Evolutionary conservation across 2,888 invertebrate genomes (phyloP), one percentile per base, ranked within the genome.

Genomic region (Altica lythri): DNA sequence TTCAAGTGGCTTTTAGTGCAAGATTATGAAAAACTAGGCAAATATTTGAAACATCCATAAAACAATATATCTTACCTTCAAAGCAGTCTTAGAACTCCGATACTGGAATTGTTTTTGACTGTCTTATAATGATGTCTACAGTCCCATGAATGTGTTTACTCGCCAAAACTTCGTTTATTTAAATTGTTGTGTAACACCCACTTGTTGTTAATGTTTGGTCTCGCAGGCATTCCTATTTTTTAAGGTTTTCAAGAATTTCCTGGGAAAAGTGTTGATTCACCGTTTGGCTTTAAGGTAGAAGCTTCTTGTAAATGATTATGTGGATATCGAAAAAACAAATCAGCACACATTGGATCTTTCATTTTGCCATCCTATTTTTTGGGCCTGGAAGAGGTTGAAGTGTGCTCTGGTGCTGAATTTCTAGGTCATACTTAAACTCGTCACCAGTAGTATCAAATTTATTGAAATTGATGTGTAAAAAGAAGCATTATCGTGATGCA

Each of bases 221-320:
- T 50, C 19, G 16, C 13, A 10, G 13, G n/a, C 18, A 17, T 50
- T n/a, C n/a, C n/a, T 30, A 32, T 42, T 42, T 18, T 49, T 19
- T 22, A 54, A 40, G 54, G 38, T 32, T 42, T 27, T 44, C n/a
- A 44, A n/a, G 29, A 25, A 46, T 13, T 18, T 46, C 34, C 14
- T 16, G 32, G 46, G 30, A 46, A 46, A 46, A 46, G 30, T 32
- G 46, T 46, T 46, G 34, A 27, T 35, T 53, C n/a, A 45, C 37
- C 22, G 19, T 47, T 42, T 60, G 43, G 9, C 34, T 34, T 19
- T 25, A 48, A 42, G 40, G 48, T 13, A 53, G 50, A 35, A 55
- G 55, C 50, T 57, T 42, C 38, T 56, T 50, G 40, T 62, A 54
- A 45, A 59, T 51, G 27, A 59, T 60, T n/a, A n/a, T n/a, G n/a